Base-by-base conservation (phyloP, 2,113 vertebrate genomes). In the Lucifuga dentata region DNA sequence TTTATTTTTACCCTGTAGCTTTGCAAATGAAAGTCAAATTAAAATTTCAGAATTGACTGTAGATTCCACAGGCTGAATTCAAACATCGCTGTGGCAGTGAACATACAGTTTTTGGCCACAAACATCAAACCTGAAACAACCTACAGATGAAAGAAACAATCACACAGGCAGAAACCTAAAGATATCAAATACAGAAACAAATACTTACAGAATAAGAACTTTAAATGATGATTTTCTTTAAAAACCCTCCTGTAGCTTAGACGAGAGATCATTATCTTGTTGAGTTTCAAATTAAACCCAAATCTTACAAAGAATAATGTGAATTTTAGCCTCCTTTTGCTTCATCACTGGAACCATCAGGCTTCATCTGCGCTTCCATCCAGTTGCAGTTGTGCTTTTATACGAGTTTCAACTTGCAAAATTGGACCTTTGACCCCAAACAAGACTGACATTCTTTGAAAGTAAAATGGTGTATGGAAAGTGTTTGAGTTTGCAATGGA, bases 371-470 rank as follows among this genome's bases (percentile, higher is more conserved):
- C 77, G 58, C 78, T 66, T 43, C 68, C 69, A 11, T 81, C 72
- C 70, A 15, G 32, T 21, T 11, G 63, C 74, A 59, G 61, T 49
- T 64, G 65, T 71, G 86, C 78, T 89, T 90, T 88, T 91, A 91
- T 89, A 86, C 85, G n/a, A 67, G 66, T 73, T 85, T 90, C 52
- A 82, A 88, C 83, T 86, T 89, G 88, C 88, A 88, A 91, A 92
- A 79, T 85, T 64, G 78, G 72, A 86, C 84, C 81, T 89, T 76
- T 90, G 89, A 92, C 86, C 80, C 71, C 85, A 12, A 92, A 78
- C 87, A 68, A 80, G 66, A 64, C 88, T 89, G 90, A 89, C 87
- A 85, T 89, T 91, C 81, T 60, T 88, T 89, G 88, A 88, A 87
- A 88, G 74, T 84, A 68, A 90, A 91, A 88, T 81, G 63, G 72